Base-by-base conservation (phyloP, 2,888 invertebrate species). In the Acleris sparsana region DNA sequence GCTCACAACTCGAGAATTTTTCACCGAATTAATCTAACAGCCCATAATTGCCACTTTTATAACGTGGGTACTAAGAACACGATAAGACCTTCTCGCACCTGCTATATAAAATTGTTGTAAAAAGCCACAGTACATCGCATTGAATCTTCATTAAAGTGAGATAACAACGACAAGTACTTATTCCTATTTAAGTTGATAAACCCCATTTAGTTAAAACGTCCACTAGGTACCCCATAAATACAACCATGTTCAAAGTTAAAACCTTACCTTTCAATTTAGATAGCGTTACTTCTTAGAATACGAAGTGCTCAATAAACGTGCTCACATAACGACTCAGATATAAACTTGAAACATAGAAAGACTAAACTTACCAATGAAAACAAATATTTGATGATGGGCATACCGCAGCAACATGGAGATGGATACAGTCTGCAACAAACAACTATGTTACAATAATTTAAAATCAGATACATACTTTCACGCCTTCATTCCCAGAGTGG, bases 341-440 rank as follows among this genome's bases (percentile, higher is more conserved):
- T n/a, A 46, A 16, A 17, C 3, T 46, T 46, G 6, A n/a, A 6
- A 25, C 4, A n/a, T n/a, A 25, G 20, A 44, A 56, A 44, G 2
- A 63, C 43, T 70, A 69, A 69, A 95, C 96, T 96, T 93, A 98
- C 99, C 98, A 78, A 99, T 99, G 84, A 99, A 99, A 70, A 99
- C 96, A 92, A 99, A 99, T 83, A 99, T 99, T 93, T 99, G 99
- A 87, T 99, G 99, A 92, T 99, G 99, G 13, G 99, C 99, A 91
- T 99, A 99, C 59, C 99, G 95, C 76, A 99, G 93, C 76, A 99
- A 93, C 97, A 99, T 99, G 52, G 99, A 99, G 78, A 99, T 98
- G 53, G 99, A 98, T 72, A 99, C 97, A 33, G 99, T 99, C 99
- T 99, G 95, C 68, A 97, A 96, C 82, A 90, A 83, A 64, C 49